Base-by-base conservation (phyloP, 2,888 invertebrate genomes). In the Hedya salicella region DNA sequence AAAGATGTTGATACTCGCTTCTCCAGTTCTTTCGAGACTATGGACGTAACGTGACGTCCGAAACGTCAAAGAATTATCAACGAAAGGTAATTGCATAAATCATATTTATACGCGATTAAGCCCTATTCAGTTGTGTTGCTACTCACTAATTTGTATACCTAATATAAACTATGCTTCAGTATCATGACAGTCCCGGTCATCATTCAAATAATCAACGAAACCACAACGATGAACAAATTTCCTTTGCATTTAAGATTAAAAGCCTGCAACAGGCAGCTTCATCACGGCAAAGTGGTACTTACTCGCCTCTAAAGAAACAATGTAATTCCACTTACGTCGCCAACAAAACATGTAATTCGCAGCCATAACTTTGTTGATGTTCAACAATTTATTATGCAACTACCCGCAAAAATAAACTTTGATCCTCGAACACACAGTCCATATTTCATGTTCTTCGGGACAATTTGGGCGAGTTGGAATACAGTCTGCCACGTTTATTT, bases 321-420 rank as follows among this genome's bases (percentile, higher is more conserved):
- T 66, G 66, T 60, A 48, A 61, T 54, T 40, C 52, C 40, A 60
- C 53, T 60, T 48, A 54, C 53, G 49, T 66, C 36, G 8, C 64
- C 52, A 60, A 49, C 66, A 66, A 54, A 60, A 66, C 66, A 49
- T 42, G 65, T 53, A 60, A 66, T 66, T 66, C 54, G 49, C 48
- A 49, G 32, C 54, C 66, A 66, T 66, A 66, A 61, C 61, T 54
- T 42, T 48, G 53, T 48, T 54, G 48, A 66, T 66, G 60, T 49
- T 40, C 48, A 2, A 42, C 54, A 49, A 66, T 54, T 52, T 65
- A 30, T 49, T 56, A 49, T 6, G 9, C 3, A 11, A 19, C 14
- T 40, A 11, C 46, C 9, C 2, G 17, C 39, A 5, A 60, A 62
- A 65, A 53, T 46, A 3, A 39, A 53, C 52, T 30, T 39, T 65